Percentiles rank a stretch among this genome's conserved stretches.
Conservation (phyloP, 2,797 vertebrate genomes). For the Tarsius wallacei region DNA sequence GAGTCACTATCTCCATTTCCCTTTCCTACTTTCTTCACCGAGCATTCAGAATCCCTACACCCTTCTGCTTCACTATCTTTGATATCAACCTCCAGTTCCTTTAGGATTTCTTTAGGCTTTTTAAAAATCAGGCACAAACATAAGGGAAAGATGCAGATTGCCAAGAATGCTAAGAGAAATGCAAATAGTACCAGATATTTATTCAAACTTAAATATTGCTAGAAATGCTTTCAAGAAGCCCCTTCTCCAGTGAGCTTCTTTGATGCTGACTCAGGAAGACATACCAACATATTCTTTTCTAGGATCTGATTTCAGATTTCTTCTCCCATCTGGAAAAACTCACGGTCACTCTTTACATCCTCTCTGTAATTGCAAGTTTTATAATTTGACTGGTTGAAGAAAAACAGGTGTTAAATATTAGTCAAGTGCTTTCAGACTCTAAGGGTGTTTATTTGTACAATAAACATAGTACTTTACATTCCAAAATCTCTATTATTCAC, state of each 20-base stretch:
- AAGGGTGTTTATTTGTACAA: background rate
- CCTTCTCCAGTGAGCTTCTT: background rate
- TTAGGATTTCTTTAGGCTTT: background rate
- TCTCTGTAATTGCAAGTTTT: background rate
- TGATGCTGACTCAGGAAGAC: background rate
- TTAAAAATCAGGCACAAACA: background rate
- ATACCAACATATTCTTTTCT: no score
- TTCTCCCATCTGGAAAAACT: background rate
- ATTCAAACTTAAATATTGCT: background rate
- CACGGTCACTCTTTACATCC: background rate
- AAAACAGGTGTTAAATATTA: background rate
- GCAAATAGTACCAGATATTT: background rate
- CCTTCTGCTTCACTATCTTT: background rate
- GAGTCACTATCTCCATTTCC: background rate
- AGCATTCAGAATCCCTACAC: background rate
- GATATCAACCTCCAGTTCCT: background rate
- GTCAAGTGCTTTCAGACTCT: background rate
- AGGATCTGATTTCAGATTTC: no score
- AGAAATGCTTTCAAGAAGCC: background rate
- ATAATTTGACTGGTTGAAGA: background rate
- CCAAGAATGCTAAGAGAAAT: background rate
- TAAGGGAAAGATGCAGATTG: background rate
- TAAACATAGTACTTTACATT: background rate
- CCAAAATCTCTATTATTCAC: background rate
- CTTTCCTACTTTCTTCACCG: background rate